A percentile compares a stretch with the other conserved stretches of the same genome.
Evolutionary conservation across 2,113 vertebrate species (phyloP).

Genomic region (Microcebus ravelobensis): DNA sequence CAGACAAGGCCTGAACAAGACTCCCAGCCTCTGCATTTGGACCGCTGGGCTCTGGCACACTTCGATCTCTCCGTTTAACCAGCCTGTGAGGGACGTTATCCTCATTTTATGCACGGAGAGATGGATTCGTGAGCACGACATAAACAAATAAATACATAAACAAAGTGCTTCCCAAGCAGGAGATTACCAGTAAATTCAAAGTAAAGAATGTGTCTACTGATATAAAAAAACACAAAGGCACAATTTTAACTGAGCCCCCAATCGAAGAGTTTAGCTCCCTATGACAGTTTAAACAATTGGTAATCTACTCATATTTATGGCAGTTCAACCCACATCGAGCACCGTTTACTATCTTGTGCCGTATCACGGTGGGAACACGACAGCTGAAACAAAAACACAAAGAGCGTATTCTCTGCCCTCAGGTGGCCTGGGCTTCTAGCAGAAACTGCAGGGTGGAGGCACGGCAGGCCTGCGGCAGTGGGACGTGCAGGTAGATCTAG

Average conservation of each 20-base stretch:
- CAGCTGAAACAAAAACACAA: neutral
- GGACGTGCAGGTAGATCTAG: too few relatives aligned
- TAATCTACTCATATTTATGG: neutral
- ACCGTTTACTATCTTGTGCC: neutral
- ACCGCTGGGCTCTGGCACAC: fast-evolving
- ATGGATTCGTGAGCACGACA: neutral
- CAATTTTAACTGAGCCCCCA: neutral
- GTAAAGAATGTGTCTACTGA: neutral
- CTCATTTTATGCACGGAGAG: neutral
- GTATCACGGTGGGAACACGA: neutral
- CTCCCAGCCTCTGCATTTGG: neutral
- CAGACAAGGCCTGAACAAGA: neutral
- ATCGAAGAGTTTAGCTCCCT: neutral
- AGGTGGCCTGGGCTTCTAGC: fast-evolving
- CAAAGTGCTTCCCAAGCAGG: neutral
- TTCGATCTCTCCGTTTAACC: fast-evolving
- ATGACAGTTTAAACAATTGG: neutral
- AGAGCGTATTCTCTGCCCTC: too few relatives aligned
- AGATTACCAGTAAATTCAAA: neutral
- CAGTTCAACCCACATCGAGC: neutral
- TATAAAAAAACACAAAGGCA: neutral
- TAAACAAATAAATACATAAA: neutral
- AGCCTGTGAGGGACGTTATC: too few relatives aligned
- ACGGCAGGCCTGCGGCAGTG: fast-evolving
- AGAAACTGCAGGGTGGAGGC: neutral